A percentile compares a stretch with the other conserved stretches of the same genome.
Evolutionary conservation across 2,797 vertebrate genomes (phyloP).

Genomic region (Argyrosomus regius): DNA sequence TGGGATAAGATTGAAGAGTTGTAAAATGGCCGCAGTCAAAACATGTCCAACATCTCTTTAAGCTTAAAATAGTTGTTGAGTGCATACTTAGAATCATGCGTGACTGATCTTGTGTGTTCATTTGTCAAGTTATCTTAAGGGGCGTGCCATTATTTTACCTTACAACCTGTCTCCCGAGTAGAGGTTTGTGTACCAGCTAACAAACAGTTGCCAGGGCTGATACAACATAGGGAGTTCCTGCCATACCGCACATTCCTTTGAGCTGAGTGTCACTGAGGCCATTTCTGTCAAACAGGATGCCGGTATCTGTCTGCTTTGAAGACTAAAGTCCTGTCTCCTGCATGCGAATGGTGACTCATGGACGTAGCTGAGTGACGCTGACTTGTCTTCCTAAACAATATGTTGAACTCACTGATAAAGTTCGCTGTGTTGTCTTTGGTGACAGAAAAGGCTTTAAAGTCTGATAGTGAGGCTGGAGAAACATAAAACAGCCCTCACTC

Average conservation of each 20-base stretch:
- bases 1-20: not conserved
- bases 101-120: not conserved
- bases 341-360: slow-evolving; percentile 5
- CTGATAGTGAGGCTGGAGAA: slow-evolving; percentile 5
- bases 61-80: slow-evolving; percentile 4
- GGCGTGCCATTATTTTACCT: not conserved
- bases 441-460: not conserved
- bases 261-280: slow-evolving; percentile 39
- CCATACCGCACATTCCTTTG: slow-evolving; percentile 63
- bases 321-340: not conserved
- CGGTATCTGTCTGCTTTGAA: slow-evolving; percentile 9
- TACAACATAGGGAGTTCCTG: slow-evolving; percentile 33
- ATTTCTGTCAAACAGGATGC: slow-evolving; percentile 43
- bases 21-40: not conserved
- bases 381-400: not conserved
- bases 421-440: slow-evolving; percentile 10
- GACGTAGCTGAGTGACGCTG: not conserved
- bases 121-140: slow-evolving; percentile 15
- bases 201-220: slow-evolving; percentile 34
- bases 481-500: slow-evolving; percentile 11
- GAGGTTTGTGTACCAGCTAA: not conserved
- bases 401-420: slow-evolving; percentile 5
- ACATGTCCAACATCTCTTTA: not conserved
- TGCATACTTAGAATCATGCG: not conserved
- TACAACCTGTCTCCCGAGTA: slow-evolving; percentile 44